These are phyloP conservation scores for Cistogaster globosa DNA, from an alignment of 2,888 invertebrate species.

Conservation along the genomic window DNA sequence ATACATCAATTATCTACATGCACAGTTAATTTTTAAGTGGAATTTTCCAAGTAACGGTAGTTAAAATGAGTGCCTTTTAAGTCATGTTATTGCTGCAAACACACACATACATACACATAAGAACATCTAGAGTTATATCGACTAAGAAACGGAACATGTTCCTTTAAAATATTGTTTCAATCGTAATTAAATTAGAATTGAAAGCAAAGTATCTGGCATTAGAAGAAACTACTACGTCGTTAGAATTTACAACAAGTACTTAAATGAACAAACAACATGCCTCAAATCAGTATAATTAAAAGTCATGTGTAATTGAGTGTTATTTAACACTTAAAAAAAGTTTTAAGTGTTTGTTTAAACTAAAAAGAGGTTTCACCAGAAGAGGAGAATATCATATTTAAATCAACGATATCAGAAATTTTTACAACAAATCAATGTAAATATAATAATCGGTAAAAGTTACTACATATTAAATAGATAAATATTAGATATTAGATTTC, in stretches of 20 bases:
- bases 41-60: not conserved
- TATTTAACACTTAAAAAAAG: constrained; percentile 16
- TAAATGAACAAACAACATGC: not conserved
- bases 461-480: no score
- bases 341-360: not conserved
- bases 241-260: not conserved
- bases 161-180: not conserved
- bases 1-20: not conserved
- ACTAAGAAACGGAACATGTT: not conserved
- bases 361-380: not conserved
- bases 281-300: constrained; percentile 34
- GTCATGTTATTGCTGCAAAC: not conserved
- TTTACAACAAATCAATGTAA: no score
- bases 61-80: not conserved
- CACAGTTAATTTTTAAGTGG: not conserved
- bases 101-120: not conserved
- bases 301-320: constrained; percentile 11
- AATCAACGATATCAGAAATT: no score
- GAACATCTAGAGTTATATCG: not conserved
- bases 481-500: no score
- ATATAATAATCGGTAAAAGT: no score
- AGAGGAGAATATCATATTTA: no score
- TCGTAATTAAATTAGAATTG: constrained; percentile 15
- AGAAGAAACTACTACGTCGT: not conserved
- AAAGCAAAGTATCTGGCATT: constrained; percentile 13